Percentiles rank a stretch among this genome's conserved stretches.
Evolutionary conservation across 2,113 vertebrate species (phyloP).

Genomic region (Cyprinodon brontotheroides): DNA sequence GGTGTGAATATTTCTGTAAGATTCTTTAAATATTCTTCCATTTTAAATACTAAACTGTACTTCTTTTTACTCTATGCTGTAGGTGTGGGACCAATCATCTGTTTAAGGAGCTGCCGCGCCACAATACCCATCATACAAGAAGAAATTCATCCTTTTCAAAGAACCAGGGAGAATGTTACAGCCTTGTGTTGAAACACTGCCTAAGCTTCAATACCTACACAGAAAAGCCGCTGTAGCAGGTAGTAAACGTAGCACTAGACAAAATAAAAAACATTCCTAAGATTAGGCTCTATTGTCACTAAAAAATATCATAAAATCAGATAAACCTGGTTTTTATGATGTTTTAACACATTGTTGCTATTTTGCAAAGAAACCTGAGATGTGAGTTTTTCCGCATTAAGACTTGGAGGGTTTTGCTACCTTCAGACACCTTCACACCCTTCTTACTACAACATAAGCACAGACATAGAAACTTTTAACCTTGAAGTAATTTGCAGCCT

Average conservation of each 20-base stretch:
- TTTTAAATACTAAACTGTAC: background rate
- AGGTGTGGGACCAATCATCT: slow-evolving; percentile 92
- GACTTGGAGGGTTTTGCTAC: slow-evolving; percentile 33
- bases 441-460: slow-evolving; percentile 55
- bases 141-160: slow-evolving; percentile 28
- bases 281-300: slow-evolving; percentile 50
- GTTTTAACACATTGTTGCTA: slow-evolving; percentile 16
- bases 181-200: slow-evolving; percentile 67
- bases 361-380: slow-evolving; percentile 13
- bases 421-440: slow-evolving; percentile 22
- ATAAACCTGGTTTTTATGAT: slow-evolving; percentile 36
- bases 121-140: slow-evolving; percentile 16
- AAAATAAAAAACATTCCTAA: slow-evolving; percentile 48
- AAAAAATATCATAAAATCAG: slow-evolving; percentile 45
- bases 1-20: background rate
- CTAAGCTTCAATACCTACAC: slow-evolving; percentile 42
- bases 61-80: slow-evolving; percentile 12
- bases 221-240: slow-evolving; percentile 40
- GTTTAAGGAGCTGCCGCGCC: slow-evolving; percentile 81
- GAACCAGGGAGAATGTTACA: slow-evolving; percentile 47
- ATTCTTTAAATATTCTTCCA: background rate
- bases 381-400: slow-evolving; percentile 5
- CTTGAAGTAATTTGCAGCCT: slow-evolving; percentile 18
- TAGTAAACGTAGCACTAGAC: slow-evolving; percentile 7
- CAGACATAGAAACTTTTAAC: slow-evolving; percentile 54